These are phyloP conservation scores for Hippocampus mohnikei DNA, from an alignment of 2,113 vertebrate genomes.

Conservation along the genomic window DNA sequence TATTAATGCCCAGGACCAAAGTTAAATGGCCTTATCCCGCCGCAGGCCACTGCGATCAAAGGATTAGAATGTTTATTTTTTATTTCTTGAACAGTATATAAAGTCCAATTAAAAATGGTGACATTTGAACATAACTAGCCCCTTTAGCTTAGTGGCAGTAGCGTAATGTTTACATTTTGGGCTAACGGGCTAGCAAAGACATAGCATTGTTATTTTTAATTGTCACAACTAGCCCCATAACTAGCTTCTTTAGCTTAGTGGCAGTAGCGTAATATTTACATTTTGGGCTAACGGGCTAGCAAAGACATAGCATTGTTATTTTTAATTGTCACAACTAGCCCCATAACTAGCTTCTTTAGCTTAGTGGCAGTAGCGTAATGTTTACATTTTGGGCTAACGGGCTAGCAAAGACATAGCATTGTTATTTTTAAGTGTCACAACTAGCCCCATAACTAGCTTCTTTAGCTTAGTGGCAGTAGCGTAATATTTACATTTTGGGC, in stretches of 20 bases:
- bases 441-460: background rate
- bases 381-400: background rate
- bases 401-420: background rate
- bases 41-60: constrained; percentile 65
- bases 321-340: too few species aligned
- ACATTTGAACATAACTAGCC: background rate
- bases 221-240: too few species aligned
- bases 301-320: too few species aligned
- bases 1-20: constrained; percentile 46
- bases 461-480: background rate
- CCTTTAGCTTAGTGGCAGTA: too few species aligned
- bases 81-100: background rate
- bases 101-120: background rate
- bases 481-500: background rate
- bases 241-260: too few species aligned
- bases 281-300: too few species aligned
- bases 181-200: too few species aligned
- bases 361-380: background rate
- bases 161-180: too few species aligned
- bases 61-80: constrained; percentile 67
- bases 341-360: background rate
- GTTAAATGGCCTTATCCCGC: constrained; percentile 59
- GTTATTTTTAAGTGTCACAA: too few species aligned
- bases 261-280: too few species aligned
- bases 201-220: too few species aligned